phyloP scores from a whole-genome alignment of 2,797 vertebrate species.

The Sebastes kiyomatsui region DNA sequence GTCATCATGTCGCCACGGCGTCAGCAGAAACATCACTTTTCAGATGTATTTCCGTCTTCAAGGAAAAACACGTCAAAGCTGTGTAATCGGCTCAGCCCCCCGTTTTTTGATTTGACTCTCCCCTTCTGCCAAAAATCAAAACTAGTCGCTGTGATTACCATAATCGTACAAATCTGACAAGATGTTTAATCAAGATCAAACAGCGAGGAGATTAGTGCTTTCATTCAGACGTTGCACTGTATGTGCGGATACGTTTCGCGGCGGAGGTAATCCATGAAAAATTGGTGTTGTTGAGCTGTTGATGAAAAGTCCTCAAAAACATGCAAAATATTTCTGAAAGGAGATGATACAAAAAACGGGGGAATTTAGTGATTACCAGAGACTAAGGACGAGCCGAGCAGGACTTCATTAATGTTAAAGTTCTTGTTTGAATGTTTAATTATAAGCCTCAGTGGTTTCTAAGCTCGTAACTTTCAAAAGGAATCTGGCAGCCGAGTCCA shows the following conservation, averaged over 20 bases:
- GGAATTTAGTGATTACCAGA: slow-evolving; percentile 4
- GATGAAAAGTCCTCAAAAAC: slow-evolving; percentile 17
- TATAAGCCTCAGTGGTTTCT: slow-evolving; percentile 61
- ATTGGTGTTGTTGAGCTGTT: slow-evolving; percentile 37
- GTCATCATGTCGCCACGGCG: slow-evolving; percentile 30
- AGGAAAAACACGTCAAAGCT: slow-evolving; percentile 68
- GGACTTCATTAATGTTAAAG: slow-evolving; percentile 63
- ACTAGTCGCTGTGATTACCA: slow-evolving; percentile 69
- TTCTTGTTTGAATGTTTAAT: slow-evolving; percentile 75
- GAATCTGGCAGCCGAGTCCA: slow-evolving; percentile 45
- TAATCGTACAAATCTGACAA: slow-evolving; percentile 77
- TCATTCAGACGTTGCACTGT: slow-evolving; percentile 51
- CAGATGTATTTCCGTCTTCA: slow-evolving; percentile 62
- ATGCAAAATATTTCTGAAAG: neutral
- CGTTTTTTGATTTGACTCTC: slow-evolving; percentile 55
- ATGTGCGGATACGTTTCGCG: slow-evolving; percentile 36
- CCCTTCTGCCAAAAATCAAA: slow-evolving; percentile 40
- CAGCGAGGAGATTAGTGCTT: slow-evolving; percentile 67
- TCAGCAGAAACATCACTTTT: slow-evolving; percentile 55
- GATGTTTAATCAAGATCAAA: slow-evolving; percentile 78
- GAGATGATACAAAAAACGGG: neutral
- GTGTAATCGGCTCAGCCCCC: slow-evolving; percentile 71
- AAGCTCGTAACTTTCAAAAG: slow-evolving; percentile 68
- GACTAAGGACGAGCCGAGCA: neutral
- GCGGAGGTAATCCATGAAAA: slow-evolving; percentile 64